Conservation (phyloP, 2,113 vertebrate species). For the Calidris pygmaea region DNA sequence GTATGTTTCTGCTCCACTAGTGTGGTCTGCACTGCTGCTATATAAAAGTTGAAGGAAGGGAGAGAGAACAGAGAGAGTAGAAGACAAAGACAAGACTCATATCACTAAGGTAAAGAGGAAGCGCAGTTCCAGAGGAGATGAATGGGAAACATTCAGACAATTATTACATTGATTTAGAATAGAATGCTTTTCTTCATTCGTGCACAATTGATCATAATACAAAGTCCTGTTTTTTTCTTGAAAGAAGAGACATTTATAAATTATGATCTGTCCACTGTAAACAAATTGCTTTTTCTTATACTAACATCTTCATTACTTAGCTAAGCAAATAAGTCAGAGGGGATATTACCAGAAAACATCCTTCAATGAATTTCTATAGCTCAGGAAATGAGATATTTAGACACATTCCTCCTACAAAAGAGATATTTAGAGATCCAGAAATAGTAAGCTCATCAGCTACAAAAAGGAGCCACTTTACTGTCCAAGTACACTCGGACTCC, state of each 20-base stretch:
- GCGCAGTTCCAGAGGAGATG: not conserved
- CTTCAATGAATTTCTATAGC: not conserved
- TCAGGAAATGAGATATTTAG: not conserved
- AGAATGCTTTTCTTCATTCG: not conserved
- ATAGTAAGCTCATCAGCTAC: not conserved
- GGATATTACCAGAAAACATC: not conserved
- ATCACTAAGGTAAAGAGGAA: not conserved
- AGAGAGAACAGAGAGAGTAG: not conserved
- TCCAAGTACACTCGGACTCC: not conserved
- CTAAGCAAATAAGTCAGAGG: not conserved
- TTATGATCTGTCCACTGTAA: not conserved
- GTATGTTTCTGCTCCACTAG: not conserved
- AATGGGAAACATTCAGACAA: not conserved
- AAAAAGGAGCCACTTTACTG: not conserved
- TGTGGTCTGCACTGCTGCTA: not conserved
- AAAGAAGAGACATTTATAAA: not conserved
- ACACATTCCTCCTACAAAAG: not conserved
- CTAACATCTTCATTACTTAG: not conserved
- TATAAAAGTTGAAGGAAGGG: not conserved
- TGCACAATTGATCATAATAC: not conserved
- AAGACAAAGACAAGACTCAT: not conserved
- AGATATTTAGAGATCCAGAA: not conserved
- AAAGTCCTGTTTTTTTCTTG: not conserved
- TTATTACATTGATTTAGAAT: not conserved
- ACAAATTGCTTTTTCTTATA: not conserved